phyloP scores from a whole-genome alignment of 2,113 vertebrate species.

The Apteryx mantelli region DNA sequence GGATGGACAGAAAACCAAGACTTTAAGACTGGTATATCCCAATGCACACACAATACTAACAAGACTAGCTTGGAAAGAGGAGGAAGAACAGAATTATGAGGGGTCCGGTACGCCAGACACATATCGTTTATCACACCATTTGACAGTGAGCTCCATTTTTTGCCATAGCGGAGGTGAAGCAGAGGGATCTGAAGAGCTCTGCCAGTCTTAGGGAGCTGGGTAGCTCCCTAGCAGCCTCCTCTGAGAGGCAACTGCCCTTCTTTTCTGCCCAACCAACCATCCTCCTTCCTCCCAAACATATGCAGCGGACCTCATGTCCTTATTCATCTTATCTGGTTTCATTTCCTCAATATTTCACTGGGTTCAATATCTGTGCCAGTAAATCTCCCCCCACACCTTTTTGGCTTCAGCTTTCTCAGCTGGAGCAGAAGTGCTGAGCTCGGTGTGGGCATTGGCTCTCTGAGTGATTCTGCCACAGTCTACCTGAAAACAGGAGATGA shows the following conservation, averaged over 20 bases:
- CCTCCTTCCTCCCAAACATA: not conserved
- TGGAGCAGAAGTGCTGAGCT: not conserved
- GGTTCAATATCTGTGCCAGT: not conserved
- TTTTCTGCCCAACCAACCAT: not conserved
- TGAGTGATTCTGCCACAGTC: not conserved
- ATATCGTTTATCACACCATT: not conserved
- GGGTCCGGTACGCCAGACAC: not conserved
- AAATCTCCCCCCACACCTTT: not conserved
- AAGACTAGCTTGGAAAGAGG: not conserved
- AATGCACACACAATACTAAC: not conserved
- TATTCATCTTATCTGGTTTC: not conserved
- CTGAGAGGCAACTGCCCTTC: not conserved
- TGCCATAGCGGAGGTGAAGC: not conserved
- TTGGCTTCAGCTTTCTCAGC: not conserved
- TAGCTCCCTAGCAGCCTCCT: not conserved
- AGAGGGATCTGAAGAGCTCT: not conserved
- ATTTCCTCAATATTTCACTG: not conserved
- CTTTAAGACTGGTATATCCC: not conserved
- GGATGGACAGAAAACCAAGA: not conserved
- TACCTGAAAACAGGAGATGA: not conserved
- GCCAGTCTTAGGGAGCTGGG: not conserved
- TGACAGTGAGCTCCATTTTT: not conserved
- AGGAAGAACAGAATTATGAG: not conserved
- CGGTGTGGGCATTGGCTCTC: not conserved
- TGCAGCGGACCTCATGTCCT: not conserved